Evolutionary conservation across 2,888 invertebrate species (phyloP).

Genomic region (Melipona bicolor): DNA sequence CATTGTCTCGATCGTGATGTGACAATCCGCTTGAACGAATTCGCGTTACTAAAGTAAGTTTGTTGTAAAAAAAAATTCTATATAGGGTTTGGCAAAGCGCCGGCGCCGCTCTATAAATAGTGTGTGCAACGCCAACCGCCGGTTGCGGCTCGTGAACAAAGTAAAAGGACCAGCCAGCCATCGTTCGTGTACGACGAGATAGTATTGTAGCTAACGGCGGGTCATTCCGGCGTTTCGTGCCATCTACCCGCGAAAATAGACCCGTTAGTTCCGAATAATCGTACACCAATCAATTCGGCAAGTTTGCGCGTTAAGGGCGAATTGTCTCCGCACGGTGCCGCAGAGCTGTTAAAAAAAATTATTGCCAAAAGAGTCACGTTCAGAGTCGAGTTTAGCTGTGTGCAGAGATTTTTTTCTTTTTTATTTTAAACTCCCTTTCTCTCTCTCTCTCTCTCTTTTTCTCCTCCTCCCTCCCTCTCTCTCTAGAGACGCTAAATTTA

Average conservation of each 20-base stretch:
- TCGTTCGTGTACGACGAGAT: conserved; percentile 44
- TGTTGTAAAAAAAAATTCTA: conserved; percentile 65
- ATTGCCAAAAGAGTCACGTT: not conserved
- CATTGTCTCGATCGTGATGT: not conserved
- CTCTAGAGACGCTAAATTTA: conserved; percentile 30
- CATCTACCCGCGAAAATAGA: conserved; percentile 26
- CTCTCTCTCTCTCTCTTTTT: no score
- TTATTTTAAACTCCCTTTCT: no score
- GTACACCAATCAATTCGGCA: conserved; percentile 48
- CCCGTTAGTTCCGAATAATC: conserved; percentile 25
- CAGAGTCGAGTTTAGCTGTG: conserved; percentile 32
- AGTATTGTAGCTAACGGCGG: conserved; percentile 49
- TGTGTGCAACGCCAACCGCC: conserved; percentile 59
- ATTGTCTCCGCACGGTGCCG: not conserved
- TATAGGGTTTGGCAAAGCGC: conserved; percentile 75
- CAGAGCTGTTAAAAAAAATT: not conserved
- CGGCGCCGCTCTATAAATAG: conserved; percentile 78
- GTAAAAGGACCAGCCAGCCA: conserved; percentile 48
- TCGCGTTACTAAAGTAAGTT: not conserved
- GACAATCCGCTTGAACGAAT: not conserved
- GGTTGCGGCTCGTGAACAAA: conserved; percentile 55
- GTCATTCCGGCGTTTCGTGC: conserved; percentile 43
- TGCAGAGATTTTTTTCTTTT: conserved; percentile 47
- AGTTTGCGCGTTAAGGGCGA: conserved; percentile 1
- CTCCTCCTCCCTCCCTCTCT: no score